Evolutionary conservation across 2,113 vertebrate species (phyloP), one percentile per base, ranked within the genome.

Genomic region (Pangasianodon gigas): DNA sequence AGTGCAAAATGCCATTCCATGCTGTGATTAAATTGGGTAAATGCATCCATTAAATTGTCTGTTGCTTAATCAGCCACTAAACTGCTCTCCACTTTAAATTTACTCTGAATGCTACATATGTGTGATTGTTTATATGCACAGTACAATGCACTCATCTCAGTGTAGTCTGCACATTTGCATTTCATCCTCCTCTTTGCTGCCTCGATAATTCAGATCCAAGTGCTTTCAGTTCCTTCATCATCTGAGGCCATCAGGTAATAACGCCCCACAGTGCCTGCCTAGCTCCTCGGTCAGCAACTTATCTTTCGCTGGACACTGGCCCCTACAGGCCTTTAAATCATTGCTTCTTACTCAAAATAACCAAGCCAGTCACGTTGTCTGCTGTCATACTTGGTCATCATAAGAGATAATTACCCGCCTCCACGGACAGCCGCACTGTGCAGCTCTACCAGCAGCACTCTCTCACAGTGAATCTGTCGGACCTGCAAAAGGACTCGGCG

Each of bases 361-460:
- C 95, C 94, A 92, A 95, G 93, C 94, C 95, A 94, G 94, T 95
- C 95, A 95, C 91, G 86, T 92, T 85, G 92, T 77, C 93, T 93
- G 93, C 94, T 93, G 95, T 95, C 94, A 92, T 94, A 94, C 93
- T 92, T 90, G 91, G 94, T 95, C 95, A 96, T 96, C 96, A 95
- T 95, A 95, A 96, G 89, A 93, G 95, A 95, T 95, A 96, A 96
- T 96, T 95, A 96, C 94, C 92, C 85, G 54, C 87, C 91, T 90
- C 93, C 11, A 89, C 84, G 93, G 94, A 94, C 91, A 90, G 91
- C 87, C 56, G 91, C 92, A 85, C 91, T 87, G 60, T 91, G 93
- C 90, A 85, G 91, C 91, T 93, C 92, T 93, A 93, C 94, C 92
- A 91, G 91, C 91, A 94, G 92, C 92, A 85, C 93, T 90, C 90